phyloP scores from a whole-genome alignment of 2,113 vertebrate species.

The Oreochromis tanganicae region DNA sequence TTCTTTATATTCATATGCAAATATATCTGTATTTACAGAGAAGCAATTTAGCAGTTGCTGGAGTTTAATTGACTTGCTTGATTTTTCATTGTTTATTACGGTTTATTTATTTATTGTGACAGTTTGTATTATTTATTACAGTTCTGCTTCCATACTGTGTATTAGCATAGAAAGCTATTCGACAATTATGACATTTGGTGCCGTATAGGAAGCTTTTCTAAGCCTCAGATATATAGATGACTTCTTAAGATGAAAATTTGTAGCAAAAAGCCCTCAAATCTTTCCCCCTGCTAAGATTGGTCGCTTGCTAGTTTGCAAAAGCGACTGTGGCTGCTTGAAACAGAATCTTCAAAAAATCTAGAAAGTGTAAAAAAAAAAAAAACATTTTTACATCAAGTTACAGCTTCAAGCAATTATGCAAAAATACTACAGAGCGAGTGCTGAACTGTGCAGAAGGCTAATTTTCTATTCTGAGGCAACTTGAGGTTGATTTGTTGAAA shows the following conservation, averaged over 20 bases:
- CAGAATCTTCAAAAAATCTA: background rate
- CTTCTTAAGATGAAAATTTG: background rate
- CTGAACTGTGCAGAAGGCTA: background rate
- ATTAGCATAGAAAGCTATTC: background rate
- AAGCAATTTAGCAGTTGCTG: background rate
- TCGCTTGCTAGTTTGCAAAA: background rate
- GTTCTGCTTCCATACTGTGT: background rate
- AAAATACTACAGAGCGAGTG: background rate
- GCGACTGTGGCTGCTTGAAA: background rate
- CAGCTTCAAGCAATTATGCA: background rate
- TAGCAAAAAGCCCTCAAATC: background rate
- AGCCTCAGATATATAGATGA: background rate
- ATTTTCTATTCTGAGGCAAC: constrained; percentile 1
- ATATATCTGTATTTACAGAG: background rate
- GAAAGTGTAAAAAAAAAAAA: background rate
- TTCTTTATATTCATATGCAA: background rate
- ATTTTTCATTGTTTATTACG: background rate
- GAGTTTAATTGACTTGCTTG: background rate
- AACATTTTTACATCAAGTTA: background rate
- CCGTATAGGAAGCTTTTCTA: background rate
- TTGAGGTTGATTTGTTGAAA: constrained; percentile 4
- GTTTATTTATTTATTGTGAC: background rate
- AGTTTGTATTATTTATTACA: background rate
- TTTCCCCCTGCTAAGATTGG: background rate
- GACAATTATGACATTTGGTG: background rate